Conservation (phyloP, 2,113 vertebrate genomes). For the Brachyhypopomus occidentalis region DNA sequence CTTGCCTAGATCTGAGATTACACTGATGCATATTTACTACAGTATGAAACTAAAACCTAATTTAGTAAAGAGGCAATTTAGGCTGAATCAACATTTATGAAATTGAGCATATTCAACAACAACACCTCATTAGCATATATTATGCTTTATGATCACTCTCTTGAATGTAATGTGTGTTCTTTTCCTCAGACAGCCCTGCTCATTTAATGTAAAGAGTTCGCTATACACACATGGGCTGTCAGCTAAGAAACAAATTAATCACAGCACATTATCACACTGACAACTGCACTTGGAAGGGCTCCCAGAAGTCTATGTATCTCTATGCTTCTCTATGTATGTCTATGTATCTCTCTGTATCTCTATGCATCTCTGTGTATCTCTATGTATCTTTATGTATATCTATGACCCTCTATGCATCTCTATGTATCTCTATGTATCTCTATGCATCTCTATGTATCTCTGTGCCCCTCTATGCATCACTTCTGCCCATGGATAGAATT, state of each 20-base stretch:
- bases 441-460: no score
- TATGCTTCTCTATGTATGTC: conserved; percentile 1
- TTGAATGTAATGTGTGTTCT: neutral
- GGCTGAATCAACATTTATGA: neutral
- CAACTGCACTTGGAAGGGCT: neutral
- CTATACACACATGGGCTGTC: no score
- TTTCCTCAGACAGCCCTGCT: neutral
- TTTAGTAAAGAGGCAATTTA: neutral
- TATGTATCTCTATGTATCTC: no score
- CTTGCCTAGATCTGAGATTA: neutral
- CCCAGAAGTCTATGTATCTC: neutral
- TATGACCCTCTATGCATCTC: no score
- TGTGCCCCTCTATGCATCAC: neutral
- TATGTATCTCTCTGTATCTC: neutral
- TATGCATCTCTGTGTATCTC: no score
- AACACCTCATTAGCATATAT: neutral
- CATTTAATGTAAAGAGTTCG: conserved; percentile 3
- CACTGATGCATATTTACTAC: neutral
- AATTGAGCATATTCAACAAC: neutral
- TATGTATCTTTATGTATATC: no score
- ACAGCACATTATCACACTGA: conserved; percentile 1
- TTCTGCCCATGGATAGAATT: conserved; percentile 20
- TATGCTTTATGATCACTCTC: neutral
- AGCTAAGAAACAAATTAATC: conserved; percentile 18
- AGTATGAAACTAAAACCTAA: neutral